Base-by-base conservation (phyloP, 2,888 invertebrate species). In the Cheilosia vulpina region DNA sequence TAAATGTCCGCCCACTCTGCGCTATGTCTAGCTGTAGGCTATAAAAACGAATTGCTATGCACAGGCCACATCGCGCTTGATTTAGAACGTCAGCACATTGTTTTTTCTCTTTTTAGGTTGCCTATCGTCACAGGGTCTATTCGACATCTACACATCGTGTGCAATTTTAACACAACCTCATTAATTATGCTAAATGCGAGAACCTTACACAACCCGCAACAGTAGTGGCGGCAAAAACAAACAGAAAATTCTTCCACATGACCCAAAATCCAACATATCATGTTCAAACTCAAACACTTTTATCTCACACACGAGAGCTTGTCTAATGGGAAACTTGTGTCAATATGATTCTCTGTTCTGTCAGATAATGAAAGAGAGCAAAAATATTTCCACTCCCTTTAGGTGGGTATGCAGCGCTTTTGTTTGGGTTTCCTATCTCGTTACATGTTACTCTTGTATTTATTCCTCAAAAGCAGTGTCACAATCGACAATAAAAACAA, bases 321-420 rank as follows among this genome's bases (percentile, higher is more conserved):
- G 45, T 71, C 79, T 69, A 80, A 80, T 76, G 80, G 80, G 65
- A 80, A 71, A 80, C 84, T 84, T 71, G 80, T 84, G 84, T 84
- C 80, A 80, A 75, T 84, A 75, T 65, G 66, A 66, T 62, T 72
- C 52, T 41, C 41, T 53, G 52, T 53, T 62, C 31, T 21, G 31
- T 52, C 60, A 50, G 60, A 72, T 72, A 60, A 38, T 19, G n/a
- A 41, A 21, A 53, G 53, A 53, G 53, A 43, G 6, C 45, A 47
- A 4, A 38, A 41, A 41, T 5, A 27, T 21, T 45, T 13, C 19
- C 27, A 63, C 45, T 43, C 63, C 53, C 72, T 38, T 27, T 43
- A 60, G 58, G 34, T 17, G 9, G 19, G 15, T 7, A 27, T 5
- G 27, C 27, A 27, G 27, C 47, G 57, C 45, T 38, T 69, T 13